These are phyloP conservation scores for Lagria hirta DNA, from an alignment of 2,888 invertebrate genomes.

Conservation along the genomic window DNA sequence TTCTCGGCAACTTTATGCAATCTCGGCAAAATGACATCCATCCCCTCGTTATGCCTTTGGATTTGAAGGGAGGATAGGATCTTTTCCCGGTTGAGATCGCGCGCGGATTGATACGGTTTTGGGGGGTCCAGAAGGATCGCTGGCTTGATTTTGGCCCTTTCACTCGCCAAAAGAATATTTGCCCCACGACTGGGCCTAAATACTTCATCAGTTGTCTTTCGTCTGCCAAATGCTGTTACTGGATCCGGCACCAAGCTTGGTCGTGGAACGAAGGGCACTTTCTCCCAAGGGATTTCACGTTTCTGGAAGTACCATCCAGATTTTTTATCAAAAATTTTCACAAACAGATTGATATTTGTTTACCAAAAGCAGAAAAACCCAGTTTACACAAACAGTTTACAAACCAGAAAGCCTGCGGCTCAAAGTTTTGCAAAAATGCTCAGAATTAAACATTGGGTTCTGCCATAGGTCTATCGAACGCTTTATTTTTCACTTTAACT, in stretches of 20 bases:
- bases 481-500: no score
- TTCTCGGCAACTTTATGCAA: conserved; percentile 59
- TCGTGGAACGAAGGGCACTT: conserved; percentile 83
- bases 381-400: no score
- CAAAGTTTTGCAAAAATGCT: no score
- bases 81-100: conserved; percentile 66
- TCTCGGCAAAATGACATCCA: conserved; percentile 66
- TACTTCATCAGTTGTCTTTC: conserved; percentile 47
- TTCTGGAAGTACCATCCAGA: conserved; percentile 73
- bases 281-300: conserved; percentile 82
- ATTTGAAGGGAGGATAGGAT: conserved; percentile 63
- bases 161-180: conserved; percentile 59
- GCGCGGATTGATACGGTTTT: conserved; percentile 68
- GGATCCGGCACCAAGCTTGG: conserved; percentile 84
- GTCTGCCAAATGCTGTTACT: conserved; percentile 80
- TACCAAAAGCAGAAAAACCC: no score
- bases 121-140: conserved; percentile 62
- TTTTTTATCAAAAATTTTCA: no score
- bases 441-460: no score
- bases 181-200: conserved; percentile 42
- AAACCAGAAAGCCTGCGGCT: no score
- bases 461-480: no score
- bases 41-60: conserved; percentile 62
- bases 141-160: conserved; percentile 65
- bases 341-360: no score